These are phyloP conservation scores for Amphiprion clarkii DNA, from an alignment of 2,797 vertebrate species.

Conservation along the genomic window DNA sequence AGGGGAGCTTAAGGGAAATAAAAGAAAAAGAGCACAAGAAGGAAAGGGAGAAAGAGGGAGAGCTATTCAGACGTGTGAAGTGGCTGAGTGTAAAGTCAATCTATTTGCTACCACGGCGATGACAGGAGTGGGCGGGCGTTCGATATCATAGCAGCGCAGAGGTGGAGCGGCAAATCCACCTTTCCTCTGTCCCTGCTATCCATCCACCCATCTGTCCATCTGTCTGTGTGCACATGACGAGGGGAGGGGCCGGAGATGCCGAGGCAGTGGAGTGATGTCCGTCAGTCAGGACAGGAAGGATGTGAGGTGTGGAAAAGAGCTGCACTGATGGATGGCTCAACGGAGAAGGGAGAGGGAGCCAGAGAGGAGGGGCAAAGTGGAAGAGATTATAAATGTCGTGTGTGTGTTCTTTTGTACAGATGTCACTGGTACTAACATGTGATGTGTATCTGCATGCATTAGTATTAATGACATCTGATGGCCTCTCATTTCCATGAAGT, in stretches of 20 bases:
- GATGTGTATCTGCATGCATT: not conserved
- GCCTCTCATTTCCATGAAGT: not conserved
- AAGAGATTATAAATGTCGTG: constrained; percentile 2
- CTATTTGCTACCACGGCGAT: constrained; percentile 57
- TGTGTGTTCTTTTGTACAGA: not conserved
- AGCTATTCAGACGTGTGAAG: constrained; percentile 58
- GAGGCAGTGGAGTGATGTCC: constrained; percentile 18
- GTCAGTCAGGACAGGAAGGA: constrained; percentile 32
- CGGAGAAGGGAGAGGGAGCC: not conserved
- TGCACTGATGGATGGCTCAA: constrained; percentile 16
- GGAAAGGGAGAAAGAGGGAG: constrained; percentile 16
- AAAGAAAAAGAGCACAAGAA: constrained; percentile 39
- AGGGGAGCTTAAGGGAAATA: constrained; percentile 56
- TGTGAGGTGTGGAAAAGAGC: constrained; percentile 16
- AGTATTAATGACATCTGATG: not conserved
- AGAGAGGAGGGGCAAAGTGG: not conserved
- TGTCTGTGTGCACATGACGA: constrained; percentile 27
- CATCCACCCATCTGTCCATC: constrained; percentile 45
- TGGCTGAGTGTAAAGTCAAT: constrained; percentile 63
- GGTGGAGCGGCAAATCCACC: constrained; percentile 61
- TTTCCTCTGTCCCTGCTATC: constrained; percentile 41
- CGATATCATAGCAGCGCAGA: constrained; percentile 61
- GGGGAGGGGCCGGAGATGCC: not conserved
- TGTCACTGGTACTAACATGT: not conserved
- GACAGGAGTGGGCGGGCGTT: constrained; percentile 64